Base-by-base conservation (phyloP, 2,113 vertebrate genomes). In the Bufo bufo region DNA sequence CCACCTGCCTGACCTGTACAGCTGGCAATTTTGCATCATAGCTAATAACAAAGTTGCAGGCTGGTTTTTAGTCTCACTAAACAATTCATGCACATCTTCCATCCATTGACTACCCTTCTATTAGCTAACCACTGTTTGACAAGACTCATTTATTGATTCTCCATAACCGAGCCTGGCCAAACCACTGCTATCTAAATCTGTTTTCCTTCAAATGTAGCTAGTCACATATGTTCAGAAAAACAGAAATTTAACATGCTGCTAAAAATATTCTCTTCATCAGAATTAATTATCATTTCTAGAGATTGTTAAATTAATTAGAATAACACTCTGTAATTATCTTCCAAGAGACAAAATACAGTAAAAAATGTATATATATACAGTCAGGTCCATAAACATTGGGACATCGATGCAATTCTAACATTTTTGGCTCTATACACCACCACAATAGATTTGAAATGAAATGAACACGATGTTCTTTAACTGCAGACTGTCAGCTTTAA, bases 221-320 rank as follows among this genome's bases (percentile, higher is more conserved):
- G 43, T 74, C 33, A 10, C 69, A 74, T 45, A 74, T 74, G 71
- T 74, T 74, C 33, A 23, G 71, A 45, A 47, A 74, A 7, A 14
- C 3, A 2, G 61, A 63, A 63, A 63, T 19, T 63, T 63, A 63
- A 17, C 4, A 23, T 6, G 14, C 71, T 74, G 71, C 71, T 74
- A 74, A 74, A 74, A 74, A 47, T 47, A 71, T 71, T 45, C 13
- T 71, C 69, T 71, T 13, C 65, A 69, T 69, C 4, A 33, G 65
- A 69, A 69, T 45, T 71, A 43, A 71, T 43, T 71, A 71, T 33
- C 69, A 71, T 14, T 74, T 71, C 66, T 71, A 71, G 66, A 47
- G 14, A 47, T 20, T 43, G 33, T 6, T 23, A 69, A 69, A 17
- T 74, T 47, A 45, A 74, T 74, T 74, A 74, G 12, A 74, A 74